Base-by-base conservation (phyloP, 64 coral and sea anemone species). In the Pocillopora damicornis region DNA sequence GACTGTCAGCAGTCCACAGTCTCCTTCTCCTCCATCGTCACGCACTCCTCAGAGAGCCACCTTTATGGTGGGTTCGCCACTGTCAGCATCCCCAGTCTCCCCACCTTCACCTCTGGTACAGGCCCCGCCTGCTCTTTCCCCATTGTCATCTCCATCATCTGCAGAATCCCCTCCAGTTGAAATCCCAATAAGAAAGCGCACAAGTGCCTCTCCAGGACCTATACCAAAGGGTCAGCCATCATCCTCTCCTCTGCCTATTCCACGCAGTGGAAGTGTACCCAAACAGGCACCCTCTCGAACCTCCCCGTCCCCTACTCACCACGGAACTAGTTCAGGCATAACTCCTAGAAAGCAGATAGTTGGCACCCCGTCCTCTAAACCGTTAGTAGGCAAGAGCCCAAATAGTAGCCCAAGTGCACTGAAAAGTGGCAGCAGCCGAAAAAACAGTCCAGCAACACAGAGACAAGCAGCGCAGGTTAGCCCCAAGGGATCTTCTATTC, bases 21-120 rank as follows among this genome's bases (percentile, higher is more conserved):
- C 35, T 16, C 75, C 59, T 25, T 75, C 83, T 18, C 78, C 94
- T 76, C 62, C 71, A 22, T 65, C 79, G 13, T 89, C 88, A 15
- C 81, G 42, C 64, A 85, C 81, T 58, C 94, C 91, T 22, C 85
- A 89, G 35, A 93, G 83, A 63, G 94, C 94, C 63, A 97, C 91
- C 17, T 97, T 97, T 42, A 90, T 81, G 18, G 80, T 97, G n/a
- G 94, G 94, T 5, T 93, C 83, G 23, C 93, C 93, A 11, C 91
- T 81, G 30, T 83, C 91, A 12, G 84, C 79, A n/a, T 82, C 91
- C 18, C 88, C 94, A 1, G 63, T 88, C 15, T 90, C 94, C 59
- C 91, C 94, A 1, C 56, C 82, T 0, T 93, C 94, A 13, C 94
- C 81, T n/a, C 82, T 71, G 13, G 75, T 76, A 34, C 72, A 63